These are phyloP conservation scores for Epinephelus fuscoguttatus DNA, from an alignment of 2,113 vertebrate species.

Conservation along the genomic window DNA sequence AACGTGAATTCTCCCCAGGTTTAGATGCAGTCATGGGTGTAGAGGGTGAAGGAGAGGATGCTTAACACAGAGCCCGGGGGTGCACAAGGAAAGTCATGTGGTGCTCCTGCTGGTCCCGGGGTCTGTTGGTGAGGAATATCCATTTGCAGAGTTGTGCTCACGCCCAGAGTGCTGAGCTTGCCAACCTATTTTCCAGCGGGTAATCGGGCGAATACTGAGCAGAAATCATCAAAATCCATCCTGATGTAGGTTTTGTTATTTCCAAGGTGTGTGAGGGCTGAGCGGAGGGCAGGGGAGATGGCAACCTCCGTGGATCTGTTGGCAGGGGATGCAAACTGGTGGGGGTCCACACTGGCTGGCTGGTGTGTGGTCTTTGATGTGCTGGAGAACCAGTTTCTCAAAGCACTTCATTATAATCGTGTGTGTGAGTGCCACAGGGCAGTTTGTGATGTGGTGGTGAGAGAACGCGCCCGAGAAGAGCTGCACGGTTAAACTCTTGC, in stretches of 20 bases:
- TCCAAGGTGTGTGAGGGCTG: no score
- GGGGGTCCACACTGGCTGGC: no score
- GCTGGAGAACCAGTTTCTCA: conserved; percentile 10
- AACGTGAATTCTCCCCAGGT: background rate
- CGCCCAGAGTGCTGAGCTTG: background rate
- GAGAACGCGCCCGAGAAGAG: background rate
- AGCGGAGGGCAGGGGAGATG: no score
- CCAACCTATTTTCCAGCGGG: background rate
- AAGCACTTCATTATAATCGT: background rate
- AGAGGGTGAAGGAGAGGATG: background rate
- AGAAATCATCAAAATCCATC: no score
- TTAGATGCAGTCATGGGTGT: background rate
- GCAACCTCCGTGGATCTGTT: no score
- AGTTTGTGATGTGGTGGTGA: background rate
- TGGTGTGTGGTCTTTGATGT: no score
- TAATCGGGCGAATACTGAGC: background rate
- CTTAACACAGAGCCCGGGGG: background rate
- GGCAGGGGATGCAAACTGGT: no score
- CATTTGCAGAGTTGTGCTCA: no score
- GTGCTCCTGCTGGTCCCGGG: background rate
- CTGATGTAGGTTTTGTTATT: no score
- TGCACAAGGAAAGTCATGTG: background rate
- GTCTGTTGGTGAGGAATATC: background rate
- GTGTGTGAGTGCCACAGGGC: background rate
- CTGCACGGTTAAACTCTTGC: background rate